A percentile compares a stretch with the other conserved stretches of the same genome.
phyloP scores from a whole-genome alignment of 2,113 vertebrate genomes.

The Zosterops hypoxanthus region DNA sequence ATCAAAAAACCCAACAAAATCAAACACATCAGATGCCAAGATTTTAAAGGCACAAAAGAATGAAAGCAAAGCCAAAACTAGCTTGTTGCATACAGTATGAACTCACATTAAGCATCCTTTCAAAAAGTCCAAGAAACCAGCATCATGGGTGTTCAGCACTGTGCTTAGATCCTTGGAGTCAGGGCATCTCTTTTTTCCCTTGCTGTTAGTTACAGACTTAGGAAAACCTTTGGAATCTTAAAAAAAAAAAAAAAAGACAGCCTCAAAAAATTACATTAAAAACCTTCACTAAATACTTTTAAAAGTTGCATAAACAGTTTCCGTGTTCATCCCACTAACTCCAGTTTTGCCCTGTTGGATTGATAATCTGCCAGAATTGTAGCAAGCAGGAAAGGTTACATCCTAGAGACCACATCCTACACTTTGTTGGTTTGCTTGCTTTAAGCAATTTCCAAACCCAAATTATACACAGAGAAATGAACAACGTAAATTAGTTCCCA shows the following conservation, averaged over 20 bases:
- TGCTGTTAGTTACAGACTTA: slow-evolving; percentile 86
- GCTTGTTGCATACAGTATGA: neutral
- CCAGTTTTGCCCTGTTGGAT: neutral
- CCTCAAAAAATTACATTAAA: neutral
- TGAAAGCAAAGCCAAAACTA: neutral
- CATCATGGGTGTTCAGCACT: slow-evolving; percentile 85
- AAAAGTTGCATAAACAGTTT: neutral
- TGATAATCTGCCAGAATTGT: neutral
- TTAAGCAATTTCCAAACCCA: neutral
- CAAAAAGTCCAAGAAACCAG: slow-evolving; percentile 88
- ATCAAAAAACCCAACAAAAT: neutral
- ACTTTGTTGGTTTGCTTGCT: neutral
- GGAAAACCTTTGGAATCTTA: slow-evolving; percentile 92
- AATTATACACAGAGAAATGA: neutral
- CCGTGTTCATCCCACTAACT: neutral
- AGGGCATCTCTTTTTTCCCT: slow-evolving; percentile 85
- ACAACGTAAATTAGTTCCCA: neutral
- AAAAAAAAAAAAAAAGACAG: slow-evolving; percentile 47
- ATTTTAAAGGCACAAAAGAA: neutral
- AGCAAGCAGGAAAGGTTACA: neutral
- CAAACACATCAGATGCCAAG: neutral
- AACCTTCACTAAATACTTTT: neutral
- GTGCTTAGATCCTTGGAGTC: slow-evolving; percentile 85
- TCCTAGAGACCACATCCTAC: neutral
- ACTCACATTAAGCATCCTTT: slow-evolving; percentile 87